Conservation (phyloP, 2,888 invertebrate species). For the Cancer borealis region DNA sequence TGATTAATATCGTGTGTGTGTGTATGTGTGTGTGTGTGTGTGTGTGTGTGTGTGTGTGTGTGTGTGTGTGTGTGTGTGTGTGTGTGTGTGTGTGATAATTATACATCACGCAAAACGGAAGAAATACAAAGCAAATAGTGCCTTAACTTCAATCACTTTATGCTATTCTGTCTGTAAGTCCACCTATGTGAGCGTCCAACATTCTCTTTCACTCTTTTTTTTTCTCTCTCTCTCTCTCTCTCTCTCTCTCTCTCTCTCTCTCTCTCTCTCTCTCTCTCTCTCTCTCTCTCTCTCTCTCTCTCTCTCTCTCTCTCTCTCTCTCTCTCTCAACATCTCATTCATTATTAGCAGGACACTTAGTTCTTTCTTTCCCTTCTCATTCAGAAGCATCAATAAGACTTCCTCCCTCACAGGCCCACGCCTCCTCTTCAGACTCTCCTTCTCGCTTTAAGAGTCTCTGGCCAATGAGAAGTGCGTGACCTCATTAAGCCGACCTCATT, state of each 20-base stretch:
- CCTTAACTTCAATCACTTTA: no score
- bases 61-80: background rate
- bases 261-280: constrained; percentile 39
- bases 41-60: background rate
- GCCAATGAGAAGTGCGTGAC: constrained; percentile 40
- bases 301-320: background rate
- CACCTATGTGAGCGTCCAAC: no score
- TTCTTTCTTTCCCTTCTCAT: background rate
- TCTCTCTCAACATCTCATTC: background rate
- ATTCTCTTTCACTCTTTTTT: background rate
- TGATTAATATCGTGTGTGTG: no score
- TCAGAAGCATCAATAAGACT: constrained; percentile 24
- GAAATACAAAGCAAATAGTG: no score
- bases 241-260: constrained; percentile 14
- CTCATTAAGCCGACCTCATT: constrained; percentile 37
- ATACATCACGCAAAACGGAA: no score
- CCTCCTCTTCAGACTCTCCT: background rate
- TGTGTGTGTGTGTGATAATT: background rate
- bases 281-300: constrained; percentile 34
- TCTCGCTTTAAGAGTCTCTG: constrained; percentile 1
- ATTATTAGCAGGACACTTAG: constrained; percentile 13
- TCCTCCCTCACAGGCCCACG: background rate
- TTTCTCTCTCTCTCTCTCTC: constrained; percentile 10
- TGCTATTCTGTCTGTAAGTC: no score
- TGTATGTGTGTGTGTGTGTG: background rate